Evolutionary conservation across 2,888 invertebrate species (phyloP).

Genomic region (Stenchaetothrips biformis): DNA sequence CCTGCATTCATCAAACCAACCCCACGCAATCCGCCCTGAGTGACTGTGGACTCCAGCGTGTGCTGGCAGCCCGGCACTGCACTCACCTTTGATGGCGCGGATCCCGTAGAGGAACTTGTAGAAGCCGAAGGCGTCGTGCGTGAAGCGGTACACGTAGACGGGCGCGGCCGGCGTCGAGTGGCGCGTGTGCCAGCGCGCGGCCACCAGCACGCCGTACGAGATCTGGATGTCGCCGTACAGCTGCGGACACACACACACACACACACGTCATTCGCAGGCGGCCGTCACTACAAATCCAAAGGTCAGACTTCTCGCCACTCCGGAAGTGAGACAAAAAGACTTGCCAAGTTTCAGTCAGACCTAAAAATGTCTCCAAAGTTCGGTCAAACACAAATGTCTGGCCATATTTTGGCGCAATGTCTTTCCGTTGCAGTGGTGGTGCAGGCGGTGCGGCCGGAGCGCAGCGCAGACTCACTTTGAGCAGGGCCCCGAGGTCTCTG

Average conservation of each 20-base stretch:
- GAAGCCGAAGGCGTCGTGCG: not conserved
- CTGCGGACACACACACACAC: not conserved
- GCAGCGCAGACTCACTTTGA: not conserved
- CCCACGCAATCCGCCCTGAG: not conserved
- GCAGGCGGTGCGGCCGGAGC: not conserved
- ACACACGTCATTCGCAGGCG: not conserved
- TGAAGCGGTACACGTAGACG: not conserved
- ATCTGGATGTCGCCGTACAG: not conserved
- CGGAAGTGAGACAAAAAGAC: not conserved
- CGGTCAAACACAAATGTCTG: too few species aligned
- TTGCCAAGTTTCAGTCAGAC: not conserved
- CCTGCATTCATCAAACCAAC: too few species aligned
- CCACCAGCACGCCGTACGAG: not conserved
- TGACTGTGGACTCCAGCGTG: not conserved
- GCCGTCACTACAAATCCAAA: too few species aligned
- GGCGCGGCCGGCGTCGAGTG: not conserved
- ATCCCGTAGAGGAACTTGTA: slow-evolving; percentile 5
- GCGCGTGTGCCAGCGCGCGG: not conserved
- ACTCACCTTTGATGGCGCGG: not conserved
- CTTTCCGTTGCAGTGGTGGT: too few species aligned
- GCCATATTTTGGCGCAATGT: too few species aligned
- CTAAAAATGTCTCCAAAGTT: too few species aligned
- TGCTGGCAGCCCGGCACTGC: not conserved
- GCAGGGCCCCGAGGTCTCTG: not conserved
- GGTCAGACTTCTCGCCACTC: too few species aligned